A percentile compares a stretch with the other conserved stretches of the same genome.
Evolutionary conservation across 2,888 invertebrate species (phyloP).

Genomic region (Brachyptera putata): DNA sequence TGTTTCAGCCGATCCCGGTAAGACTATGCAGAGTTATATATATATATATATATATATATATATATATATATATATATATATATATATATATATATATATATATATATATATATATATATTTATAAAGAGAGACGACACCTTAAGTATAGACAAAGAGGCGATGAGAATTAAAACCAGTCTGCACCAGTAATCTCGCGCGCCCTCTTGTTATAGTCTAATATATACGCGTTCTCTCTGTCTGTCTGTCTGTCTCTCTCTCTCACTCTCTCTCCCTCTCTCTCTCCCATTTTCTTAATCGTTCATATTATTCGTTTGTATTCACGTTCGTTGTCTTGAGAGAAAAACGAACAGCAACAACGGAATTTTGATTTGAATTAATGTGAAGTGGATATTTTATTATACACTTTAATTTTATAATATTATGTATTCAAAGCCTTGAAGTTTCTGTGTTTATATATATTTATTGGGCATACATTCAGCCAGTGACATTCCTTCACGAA

Average conservation of each 20-base stretch:
- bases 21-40: no score
- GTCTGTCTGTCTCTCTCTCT: no score
- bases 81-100: no score
- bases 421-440: no score
- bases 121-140: no score
- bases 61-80: no score
- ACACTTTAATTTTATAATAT: conserved; percentile 9
- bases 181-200: no score
- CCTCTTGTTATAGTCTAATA: no score
- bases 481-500: not conserved
- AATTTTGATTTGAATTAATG: conserved; percentile 14
- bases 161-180: not conserved
- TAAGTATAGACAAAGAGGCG: not conserved
- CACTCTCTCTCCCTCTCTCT: not conserved
- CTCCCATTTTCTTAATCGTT: not conserved
- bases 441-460: no score
- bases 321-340: not conserved
- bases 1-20: not conserved
- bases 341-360: not conserved
- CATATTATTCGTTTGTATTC: not conserved
- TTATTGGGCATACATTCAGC: no score
- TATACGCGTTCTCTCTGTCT: not conserved
- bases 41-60: no score
- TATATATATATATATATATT: no score
- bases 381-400: not conserved